These are phyloP conservation scores for Drosophila incognita DNA, from an alignment of 2,888 invertebrate species.

Conservation along the genomic window DNA sequence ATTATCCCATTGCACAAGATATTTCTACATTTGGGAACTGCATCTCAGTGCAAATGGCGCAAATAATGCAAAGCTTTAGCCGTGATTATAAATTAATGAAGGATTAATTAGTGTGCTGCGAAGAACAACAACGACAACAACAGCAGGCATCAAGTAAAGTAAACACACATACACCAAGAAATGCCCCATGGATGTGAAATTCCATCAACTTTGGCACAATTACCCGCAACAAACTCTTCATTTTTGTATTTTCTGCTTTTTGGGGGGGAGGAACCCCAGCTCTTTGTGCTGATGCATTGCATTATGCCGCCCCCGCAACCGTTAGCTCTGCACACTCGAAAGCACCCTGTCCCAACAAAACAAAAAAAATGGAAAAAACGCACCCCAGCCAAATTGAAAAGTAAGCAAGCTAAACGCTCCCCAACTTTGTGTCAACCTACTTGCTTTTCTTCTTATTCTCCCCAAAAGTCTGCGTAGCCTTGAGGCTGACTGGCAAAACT, in stretches of 20 bases:
- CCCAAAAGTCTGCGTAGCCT: slow-evolving; percentile 66
- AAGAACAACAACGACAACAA: slow-evolving; percentile 3
- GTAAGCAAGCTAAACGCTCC: slow-evolving; percentile 74
- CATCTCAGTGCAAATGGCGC: background rate
- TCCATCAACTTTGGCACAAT: slow-evolving; percentile 23
- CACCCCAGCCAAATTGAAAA: slow-evolving; percentile 61
- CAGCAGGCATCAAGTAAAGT: slow-evolving; percentile 2
- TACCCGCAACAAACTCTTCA: background rate
- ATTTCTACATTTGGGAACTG: background rate
- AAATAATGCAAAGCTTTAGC: slow-evolving; percentile 11
- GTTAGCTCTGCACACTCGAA: slow-evolving; percentile 35
- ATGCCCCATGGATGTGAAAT: slow-evolving; percentile 27
- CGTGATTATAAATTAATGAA: slow-evolving; percentile 25
- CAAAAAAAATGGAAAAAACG: background rate
- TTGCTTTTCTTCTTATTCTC: slow-evolving; percentile 15
- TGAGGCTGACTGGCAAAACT: slow-evolving; percentile 43
- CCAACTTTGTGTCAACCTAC: slow-evolving; percentile 57
- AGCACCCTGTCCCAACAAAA: background rate
- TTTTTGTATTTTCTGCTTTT: no score
- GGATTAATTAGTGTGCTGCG: slow-evolving; percentile 15
- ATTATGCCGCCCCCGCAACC: slow-evolving; percentile 53
- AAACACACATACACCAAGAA: background rate
- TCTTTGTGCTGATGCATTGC: slow-evolving; percentile 63
- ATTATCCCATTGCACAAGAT: background rate
- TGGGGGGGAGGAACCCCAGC: background rate